Percentiles rank a stretch among this genome's conserved stretches.
Conservation (phyloP, 2,797 vertebrate species). For the Chelidonichthys spinosus region DNA sequence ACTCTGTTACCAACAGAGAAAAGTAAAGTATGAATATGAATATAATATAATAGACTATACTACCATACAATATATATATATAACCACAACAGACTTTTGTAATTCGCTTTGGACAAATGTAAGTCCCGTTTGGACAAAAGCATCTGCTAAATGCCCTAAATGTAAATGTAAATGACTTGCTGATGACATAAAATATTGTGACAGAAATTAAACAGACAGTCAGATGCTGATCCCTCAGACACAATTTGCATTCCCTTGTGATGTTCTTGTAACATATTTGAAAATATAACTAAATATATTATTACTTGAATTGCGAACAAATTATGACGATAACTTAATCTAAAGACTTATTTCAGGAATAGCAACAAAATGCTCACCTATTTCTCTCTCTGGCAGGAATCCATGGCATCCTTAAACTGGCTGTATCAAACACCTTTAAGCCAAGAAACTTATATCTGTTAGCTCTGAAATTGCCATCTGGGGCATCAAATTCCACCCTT, state of each 20-base stretch:
- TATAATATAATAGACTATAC: too few species aligned
- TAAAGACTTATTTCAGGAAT: background rate
- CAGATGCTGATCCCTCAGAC: too few species aligned
- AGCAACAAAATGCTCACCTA: background rate
- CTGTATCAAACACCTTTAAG: constrained; percentile 43
- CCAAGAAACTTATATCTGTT: constrained; percentile 52
- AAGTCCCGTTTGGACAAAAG: too few species aligned
- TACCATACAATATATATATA: too few species aligned
- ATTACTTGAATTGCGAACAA: background rate
- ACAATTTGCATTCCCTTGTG: too few species aligned
- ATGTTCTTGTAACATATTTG: background rate
- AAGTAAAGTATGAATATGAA: background rate
- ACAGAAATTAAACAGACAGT: too few species aligned
- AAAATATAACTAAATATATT: background rate
- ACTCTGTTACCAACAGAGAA: too few species aligned
- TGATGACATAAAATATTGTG: too few species aligned
- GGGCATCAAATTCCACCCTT: constrained; percentile 61
- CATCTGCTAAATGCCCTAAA: too few species aligned
- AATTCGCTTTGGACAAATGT: too few species aligned
- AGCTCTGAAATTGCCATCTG: constrained; percentile 49
- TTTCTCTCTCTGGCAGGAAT: constrained; percentile 32
- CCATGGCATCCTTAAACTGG: constrained; percentile 37
- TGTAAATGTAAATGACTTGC: too few species aligned
- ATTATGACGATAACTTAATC: background rate
- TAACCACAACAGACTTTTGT: too few species aligned